A percentile compares a stretch with the other conserved stretches of the same genome.
These are phyloP conservation scores for Orius insidiosus DNA, from an alignment of 1,140 invertebrate species.

Conservation along the genomic window DNA sequence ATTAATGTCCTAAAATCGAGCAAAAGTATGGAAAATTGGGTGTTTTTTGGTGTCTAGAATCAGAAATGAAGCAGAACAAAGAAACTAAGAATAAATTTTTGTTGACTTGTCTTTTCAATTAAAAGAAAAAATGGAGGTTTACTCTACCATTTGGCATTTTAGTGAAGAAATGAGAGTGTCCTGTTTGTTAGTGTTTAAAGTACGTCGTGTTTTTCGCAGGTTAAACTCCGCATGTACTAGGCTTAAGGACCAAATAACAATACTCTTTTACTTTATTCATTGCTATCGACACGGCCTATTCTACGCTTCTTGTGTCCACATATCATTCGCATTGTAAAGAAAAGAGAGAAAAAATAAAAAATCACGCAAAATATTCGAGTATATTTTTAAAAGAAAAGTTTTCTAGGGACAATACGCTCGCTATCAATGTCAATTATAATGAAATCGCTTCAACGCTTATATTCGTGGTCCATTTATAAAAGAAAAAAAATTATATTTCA, in stretches of 20 bases:
- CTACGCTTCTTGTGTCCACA: constrained; percentile 15
- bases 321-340: constrained; percentile 7
- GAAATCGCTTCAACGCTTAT: constrained; percentile 9
- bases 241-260: constrained; percentile 12
- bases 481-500: background rate
- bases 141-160: background rate
- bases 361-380: background rate
- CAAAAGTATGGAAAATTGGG: too few species aligned
- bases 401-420: constrained; percentile 7
- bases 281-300: constrained; percentile 13
- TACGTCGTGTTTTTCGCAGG: constrained; percentile 5
- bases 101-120: too few species aligned
- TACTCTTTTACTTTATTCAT: constrained; percentile 3
- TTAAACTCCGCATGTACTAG: background rate
- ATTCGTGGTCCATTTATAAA: constrained; percentile 5
- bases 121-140: too few species aligned
- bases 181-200: too few species aligned
- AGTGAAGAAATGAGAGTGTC: background rate
- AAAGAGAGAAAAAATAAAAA: background rate
- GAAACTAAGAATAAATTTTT: too few species aligned
- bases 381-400: background rate
- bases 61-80: too few species aligned
- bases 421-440: constrained; percentile 9
- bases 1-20: too few species aligned
- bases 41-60: too few species aligned